Conservation (phyloP, 2,797 vertebrate species). For the Syngnathus acus region DNA sequence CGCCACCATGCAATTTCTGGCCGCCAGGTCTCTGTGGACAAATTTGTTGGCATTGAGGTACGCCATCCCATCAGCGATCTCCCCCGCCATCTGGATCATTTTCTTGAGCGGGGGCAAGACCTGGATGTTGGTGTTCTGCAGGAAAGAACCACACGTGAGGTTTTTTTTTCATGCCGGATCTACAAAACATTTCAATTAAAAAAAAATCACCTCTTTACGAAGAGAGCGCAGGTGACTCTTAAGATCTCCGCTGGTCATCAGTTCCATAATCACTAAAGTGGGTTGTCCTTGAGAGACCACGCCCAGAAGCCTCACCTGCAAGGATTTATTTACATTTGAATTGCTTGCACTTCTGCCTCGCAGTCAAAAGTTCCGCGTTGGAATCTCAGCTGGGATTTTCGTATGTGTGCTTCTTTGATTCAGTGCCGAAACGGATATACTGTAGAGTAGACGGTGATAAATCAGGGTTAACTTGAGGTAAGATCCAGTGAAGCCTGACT, state of each 20-base stretch:
- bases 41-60: conserved; percentile 99
- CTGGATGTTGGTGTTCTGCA: conserved; percentile 79
- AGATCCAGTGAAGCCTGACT: neutral
- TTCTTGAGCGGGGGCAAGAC: conserved; percentile 89
- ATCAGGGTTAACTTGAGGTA: conserved; percentile 2
- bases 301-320: conserved; percentile 89
- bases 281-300: conserved; percentile 98
- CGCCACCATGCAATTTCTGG: conserved; percentile 97
- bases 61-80: conserved; percentile 97
- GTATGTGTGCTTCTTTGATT: neutral
- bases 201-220: conserved; percentile 80
- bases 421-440: neutral
- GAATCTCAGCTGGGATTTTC: neutral
- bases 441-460: neutral
- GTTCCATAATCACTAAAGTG: conserved; percentile 97
- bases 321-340: neutral
- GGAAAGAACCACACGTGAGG: conserved; percentile 1
- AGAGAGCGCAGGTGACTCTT: conserved; percentile 94
- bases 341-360: neutral
- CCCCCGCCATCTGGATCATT: conserved; percentile 99
- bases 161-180: neutral
- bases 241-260: conserved; percentile 97
- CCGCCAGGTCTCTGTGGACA: conserved; percentile 94
- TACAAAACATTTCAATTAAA: neutral
- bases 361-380: neutral